phyloP scores from a whole-genome alignment of 2,888 invertebrate genomes.

The Metopia argyrocephala region DNA sequence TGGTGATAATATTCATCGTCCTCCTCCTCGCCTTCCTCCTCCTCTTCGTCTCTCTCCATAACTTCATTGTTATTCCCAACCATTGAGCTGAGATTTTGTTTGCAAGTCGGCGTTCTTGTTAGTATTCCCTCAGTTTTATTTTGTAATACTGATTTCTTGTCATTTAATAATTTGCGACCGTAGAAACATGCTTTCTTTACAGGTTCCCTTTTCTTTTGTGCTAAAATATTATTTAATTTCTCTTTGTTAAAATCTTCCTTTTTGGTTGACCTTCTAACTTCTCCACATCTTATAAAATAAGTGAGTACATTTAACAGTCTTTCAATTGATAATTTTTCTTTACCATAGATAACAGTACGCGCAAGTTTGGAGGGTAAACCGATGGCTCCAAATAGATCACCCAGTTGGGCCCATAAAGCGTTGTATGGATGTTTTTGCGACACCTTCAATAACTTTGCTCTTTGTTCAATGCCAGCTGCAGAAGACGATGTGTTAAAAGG shows the following conservation, averaged over 20 bases:
- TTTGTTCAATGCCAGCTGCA: constrained; percentile 74
- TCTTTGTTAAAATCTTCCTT: constrained; percentile 78
- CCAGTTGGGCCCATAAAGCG: constrained; percentile 93
- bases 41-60: constrained; percentile 60
- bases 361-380: constrained; percentile 88
- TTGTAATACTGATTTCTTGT: background rate
- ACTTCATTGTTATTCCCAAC: constrained; percentile 61
- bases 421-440: constrained; percentile 87
- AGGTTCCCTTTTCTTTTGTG: constrained; percentile 67
- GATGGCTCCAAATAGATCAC: constrained; percentile 91
- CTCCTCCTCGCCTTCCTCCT: constrained; percentile 15
- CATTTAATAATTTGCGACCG: constrained; percentile 16
- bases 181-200: constrained; percentile 67
- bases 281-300: constrained; percentile 92
- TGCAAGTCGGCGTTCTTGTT: constrained; percentile 74
- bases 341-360: constrained; percentile 88
- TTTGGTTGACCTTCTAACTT: constrained; percentile 81
- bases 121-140: constrained; percentile 62
- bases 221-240: constrained; percentile 70
- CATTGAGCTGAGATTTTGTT: constrained; percentile 73
- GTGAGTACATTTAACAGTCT: constrained; percentile 88
- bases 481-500: constrained; percentile 75
- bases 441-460: constrained; percentile 80
- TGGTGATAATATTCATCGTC: constrained; percentile 63
- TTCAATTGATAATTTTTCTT: constrained; percentile 83